Percentiles rank a stretch among this genome's conserved stretches.
These are phyloP conservation scores for Leptinotarsa rubiginosa DNA, from an alignment of 2,888 invertebrate species.

Conservation along the genomic window DNA sequence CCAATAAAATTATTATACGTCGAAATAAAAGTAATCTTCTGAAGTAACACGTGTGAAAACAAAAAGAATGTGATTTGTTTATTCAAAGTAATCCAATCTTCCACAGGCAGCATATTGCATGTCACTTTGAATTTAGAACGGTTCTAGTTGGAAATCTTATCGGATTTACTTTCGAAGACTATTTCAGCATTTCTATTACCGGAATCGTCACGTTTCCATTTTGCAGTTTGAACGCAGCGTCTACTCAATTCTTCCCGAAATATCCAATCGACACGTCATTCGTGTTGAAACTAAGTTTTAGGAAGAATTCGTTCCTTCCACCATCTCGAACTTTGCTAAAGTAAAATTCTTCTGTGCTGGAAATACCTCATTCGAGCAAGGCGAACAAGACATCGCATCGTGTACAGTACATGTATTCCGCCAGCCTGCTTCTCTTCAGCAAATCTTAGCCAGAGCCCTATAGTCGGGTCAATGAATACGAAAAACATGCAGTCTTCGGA, in stretches of 20 bases:
- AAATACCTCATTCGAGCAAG: constrained; percentile 7
- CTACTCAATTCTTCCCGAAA: constrained; percentile 6
- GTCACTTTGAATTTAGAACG: background rate
- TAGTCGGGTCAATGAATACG: too few species aligned
- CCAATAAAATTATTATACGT: too few species aligned
- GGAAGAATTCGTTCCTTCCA: constrained; percentile 12
- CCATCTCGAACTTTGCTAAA: background rate
- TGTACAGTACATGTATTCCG: constrained; percentile 4
- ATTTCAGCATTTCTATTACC: constrained; percentile 12
- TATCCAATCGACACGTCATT: constrained; percentile 14
- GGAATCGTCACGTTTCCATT: constrained; percentile 10
- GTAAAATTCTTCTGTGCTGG: background rate
- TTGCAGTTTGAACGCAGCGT: background rate
- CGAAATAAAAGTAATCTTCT: too few species aligned
- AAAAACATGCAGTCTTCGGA: constrained; percentile 25
- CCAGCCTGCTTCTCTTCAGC: background rate
- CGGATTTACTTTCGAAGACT: background rate
- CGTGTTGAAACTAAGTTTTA: constrained; percentile 7
- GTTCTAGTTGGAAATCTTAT: background rate
- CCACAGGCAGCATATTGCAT: background rate
- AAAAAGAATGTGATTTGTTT: background rate
- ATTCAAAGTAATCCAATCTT: background rate
- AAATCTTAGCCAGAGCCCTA: constrained; percentile 4
- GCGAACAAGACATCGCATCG: background rate
- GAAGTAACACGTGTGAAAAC: background rate